These are phyloP conservation scores for Melanocharis versteri DNA, from an alignment of 2,113 vertebrate species.

Conservation along the genomic window DNA sequence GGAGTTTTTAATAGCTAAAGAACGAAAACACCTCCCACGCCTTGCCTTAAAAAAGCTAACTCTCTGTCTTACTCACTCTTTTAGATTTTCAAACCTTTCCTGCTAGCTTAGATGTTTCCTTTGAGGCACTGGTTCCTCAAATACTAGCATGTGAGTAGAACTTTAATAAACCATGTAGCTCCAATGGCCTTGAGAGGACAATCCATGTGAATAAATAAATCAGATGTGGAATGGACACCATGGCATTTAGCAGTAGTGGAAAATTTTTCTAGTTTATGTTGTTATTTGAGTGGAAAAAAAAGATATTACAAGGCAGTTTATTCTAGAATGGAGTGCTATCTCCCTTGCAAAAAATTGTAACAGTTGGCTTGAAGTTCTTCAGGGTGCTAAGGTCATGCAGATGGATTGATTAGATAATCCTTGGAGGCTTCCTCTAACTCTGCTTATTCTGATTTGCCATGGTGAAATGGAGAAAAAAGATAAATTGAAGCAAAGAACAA, in stretches of 20 bases:
- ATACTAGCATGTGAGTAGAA: neutral
- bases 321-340: neutral
- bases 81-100: slow-evolving; percentile 31
- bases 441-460: neutral
- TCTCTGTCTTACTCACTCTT: slow-evolving; percentile 49
- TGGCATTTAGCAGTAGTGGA: neutral
- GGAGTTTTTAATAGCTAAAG: slow-evolving; percentile 59
- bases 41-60: slow-evolving; percentile 52
- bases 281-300: neutral
- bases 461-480: neutral
- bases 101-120: slow-evolving; percentile 28
- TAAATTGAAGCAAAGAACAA: neutral
- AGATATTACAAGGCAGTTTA: neutral
- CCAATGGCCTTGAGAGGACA: neutral
- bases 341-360: neutral
- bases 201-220: neutral
- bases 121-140: slow-evolving; percentile 41
- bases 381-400: neutral
- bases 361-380: neutral
- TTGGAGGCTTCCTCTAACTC: neutral
- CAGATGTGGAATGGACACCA: neutral
- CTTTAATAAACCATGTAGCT: neutral
- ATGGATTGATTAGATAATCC: neutral
- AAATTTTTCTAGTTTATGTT: neutral
- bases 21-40: slow-evolving; percentile 50